Evolutionary conservation across 2,888 invertebrate species (phyloP), one percentile per base, ranked within the genome.

Genomic region (Anticlea derivata): DNA sequence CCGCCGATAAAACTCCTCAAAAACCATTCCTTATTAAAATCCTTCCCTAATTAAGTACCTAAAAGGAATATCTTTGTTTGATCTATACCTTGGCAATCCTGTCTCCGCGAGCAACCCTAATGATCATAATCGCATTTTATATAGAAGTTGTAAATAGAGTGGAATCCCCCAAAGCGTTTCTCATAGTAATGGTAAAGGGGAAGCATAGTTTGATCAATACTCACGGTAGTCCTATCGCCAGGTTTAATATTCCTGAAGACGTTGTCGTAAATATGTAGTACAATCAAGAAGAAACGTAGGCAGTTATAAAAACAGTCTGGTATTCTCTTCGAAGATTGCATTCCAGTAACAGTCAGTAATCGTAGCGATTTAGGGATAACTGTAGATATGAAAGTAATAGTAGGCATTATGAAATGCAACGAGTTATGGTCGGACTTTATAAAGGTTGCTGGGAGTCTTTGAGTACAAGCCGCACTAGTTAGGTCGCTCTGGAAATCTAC

Each of bases 191-290:
- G 13, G 7, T 13, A 33, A 24, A 8, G 8, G 47, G 37, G 8
- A 35, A 26, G 8, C 8, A 27, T 22, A 22, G 43, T 52, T 52
- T 38, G 41, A 52, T 52, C 47, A 33, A 52, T 52, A 48, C 7
- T 20, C 40, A 10, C 23, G n/a, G 23, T 27, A 13, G 39, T 52
- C 11, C 26, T 33, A 29, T 41, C 35, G 33, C 29, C 23, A 33
- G 24, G 35, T 26, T 46, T 26, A 51, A 24, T 8, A n/a, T 7
- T n/a, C 39, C 33, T 22, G 31, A 38, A 43, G 27, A 37, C 37
- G 20, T n/a, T 7, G n/a, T 23, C 12, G 27, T 22, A 23, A 45
- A 41, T 26, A 10, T 50, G 31, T 31, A 43, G 23, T 7, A 10
- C 17, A 5, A n/a, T 30, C 7, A 26, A 22, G 29, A 40, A 34